Conservation (phyloP, 1,140 invertebrate species). For the Tetraneura akinire region DNA sequence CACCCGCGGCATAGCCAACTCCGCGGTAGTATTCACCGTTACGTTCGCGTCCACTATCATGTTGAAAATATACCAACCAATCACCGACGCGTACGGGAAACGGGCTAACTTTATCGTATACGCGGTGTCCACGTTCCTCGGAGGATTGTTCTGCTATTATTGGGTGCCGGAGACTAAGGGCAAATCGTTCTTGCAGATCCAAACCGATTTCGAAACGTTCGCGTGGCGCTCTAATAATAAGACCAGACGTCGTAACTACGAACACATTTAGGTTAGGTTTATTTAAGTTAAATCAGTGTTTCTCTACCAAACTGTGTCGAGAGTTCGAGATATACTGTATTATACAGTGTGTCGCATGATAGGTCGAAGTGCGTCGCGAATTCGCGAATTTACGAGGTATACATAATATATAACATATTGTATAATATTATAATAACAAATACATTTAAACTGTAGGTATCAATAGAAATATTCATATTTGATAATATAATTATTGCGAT, state of each 20-base stretch:
- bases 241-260: neutral
- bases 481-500: no score
- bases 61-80: conserved; percentile 64
- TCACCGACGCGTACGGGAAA: conserved; percentile 57
- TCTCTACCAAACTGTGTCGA: no score
- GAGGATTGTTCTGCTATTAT: conserved; percentile 72
- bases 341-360: no score
- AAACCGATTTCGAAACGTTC: conserved; percentile 63
- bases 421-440: no score
- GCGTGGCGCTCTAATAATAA: conserved; percentile 64
- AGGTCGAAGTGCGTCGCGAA: no score
- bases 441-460: no score
- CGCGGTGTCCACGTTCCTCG: conserved; percentile 70
- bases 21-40: conserved; percentile 59
- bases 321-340: no score
- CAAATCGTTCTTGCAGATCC: conserved; percentile 82
- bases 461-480: no score
- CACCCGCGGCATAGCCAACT: conserved; percentile 60
- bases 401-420: no score
- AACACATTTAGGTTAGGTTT: neutral
- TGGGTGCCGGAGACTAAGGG: conserved; percentile 91
- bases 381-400: no score
- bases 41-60: conserved; percentile 57
- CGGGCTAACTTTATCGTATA: conserved; percentile 82
- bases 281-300: no score